Evolutionary conservation across 2,888 invertebrate species (phyloP).

Genomic region (Elmis aenea): DNA sequence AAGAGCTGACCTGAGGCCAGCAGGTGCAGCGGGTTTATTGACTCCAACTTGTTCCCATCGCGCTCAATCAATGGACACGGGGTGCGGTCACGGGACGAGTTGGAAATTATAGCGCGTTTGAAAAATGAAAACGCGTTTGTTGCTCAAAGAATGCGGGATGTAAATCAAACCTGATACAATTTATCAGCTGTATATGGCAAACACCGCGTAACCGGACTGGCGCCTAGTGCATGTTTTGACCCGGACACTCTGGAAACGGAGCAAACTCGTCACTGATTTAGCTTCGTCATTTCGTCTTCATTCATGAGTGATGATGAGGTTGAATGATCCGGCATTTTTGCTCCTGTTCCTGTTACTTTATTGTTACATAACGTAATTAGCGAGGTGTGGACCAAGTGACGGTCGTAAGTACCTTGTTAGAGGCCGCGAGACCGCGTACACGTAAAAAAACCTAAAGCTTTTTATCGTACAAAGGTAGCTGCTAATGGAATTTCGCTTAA

Average conservation of each 20-base stretch:
- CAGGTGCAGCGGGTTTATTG: slow-evolving; percentile 50
- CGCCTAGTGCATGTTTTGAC: slow-evolving; percentile 32
- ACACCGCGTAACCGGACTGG: slow-evolving; percentile 38
- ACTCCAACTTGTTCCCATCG: slow-evolving; percentile 39
- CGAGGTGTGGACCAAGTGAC: no score
- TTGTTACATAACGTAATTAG: no score
- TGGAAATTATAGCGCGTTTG: slow-evolving; percentile 37
- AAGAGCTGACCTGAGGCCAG: slow-evolving; percentile 46
- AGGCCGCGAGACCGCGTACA: no score
- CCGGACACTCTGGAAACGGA: slow-evolving; percentile 17
- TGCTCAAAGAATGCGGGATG: slow-evolving; percentile 46
- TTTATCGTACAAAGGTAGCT: no score
- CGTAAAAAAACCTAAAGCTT: no score
- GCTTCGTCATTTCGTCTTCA: slow-evolving; percentile 27
- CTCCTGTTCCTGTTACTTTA: slow-evolving; percentile 10
- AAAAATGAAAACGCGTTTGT: slow-evolving; percentile 47
- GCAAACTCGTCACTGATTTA: slow-evolving; percentile 16
- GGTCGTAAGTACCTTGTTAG: no score
- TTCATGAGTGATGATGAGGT: slow-evolving; percentile 23
- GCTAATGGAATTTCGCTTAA: no score
- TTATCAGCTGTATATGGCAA: slow-evolving; percentile 45
- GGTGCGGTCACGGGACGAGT: slow-evolving; percentile 31
- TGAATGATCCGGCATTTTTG: slow-evolving; percentile 19
- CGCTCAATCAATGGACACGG: slow-evolving; percentile 33
- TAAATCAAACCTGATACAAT: slow-evolving; percentile 48